Conservation (phyloP, 2,113 vertebrate species). For the Hippopotamus amphibius region DNA sequence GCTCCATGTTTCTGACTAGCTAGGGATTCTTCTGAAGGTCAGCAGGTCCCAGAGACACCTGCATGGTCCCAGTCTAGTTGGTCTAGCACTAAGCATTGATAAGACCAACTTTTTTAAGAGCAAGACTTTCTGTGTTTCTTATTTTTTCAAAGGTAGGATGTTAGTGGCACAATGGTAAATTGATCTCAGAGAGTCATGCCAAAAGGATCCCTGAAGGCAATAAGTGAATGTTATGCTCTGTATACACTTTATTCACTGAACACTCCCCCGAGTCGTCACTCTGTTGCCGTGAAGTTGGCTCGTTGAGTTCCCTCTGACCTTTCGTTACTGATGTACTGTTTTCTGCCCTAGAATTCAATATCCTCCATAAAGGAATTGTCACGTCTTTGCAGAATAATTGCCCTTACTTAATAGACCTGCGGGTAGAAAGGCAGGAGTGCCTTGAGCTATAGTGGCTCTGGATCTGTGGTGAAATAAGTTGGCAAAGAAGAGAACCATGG, state of each 20-base stretch:
- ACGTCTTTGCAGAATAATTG: conserved; percentile 76
- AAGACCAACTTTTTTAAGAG: neutral
- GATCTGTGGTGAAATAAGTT: conserved; percentile 27
- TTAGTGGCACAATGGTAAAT: conserved; percentile 61
- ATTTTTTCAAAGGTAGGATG: conserved; percentile 58
- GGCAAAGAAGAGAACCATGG: neutral
- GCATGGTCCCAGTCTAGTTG: neutral
- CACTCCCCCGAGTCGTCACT: neutral
- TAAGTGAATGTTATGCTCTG: neutral
- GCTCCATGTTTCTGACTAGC: conserved; percentile 66
- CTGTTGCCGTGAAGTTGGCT: neutral
- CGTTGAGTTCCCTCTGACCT: neutral
- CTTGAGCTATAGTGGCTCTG: conserved; percentile 52
- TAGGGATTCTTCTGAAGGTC: conserved; percentile 78
- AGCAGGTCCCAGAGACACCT: conserved; percentile 44
- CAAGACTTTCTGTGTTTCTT: neutral
- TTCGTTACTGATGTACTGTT: conserved; percentile 62
- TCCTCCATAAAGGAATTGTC: conserved; percentile 73
- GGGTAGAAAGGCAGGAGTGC: conserved; percentile 39
- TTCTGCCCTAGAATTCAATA: conserved; percentile 77
- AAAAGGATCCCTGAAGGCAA: conserved; percentile 24
- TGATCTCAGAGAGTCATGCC: conserved; percentile 41
- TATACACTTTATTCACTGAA: neutral
- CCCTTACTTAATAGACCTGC: conserved; percentile 67
- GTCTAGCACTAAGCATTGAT: conserved; percentile 24